A percentile compares a stretch with the other conserved stretches of the same genome.
Conservation (phyloP, 2,888 invertebrate species). For the Meganola albula region DNA sequence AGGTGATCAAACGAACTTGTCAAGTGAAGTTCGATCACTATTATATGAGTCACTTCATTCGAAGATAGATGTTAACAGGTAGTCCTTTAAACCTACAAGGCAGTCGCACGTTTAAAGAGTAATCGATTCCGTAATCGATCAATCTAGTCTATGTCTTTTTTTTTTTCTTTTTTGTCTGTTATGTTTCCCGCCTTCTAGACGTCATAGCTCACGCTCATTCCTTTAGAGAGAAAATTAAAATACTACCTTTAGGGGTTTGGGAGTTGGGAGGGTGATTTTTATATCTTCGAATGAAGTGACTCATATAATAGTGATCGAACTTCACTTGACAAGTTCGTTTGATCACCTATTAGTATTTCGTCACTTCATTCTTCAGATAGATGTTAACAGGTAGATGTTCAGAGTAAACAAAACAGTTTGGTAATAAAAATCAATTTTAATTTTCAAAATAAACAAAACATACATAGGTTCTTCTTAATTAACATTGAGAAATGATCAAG, state of each 20-base stretch:
- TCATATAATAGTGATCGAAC: constrained; percentile 13
- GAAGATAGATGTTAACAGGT: background rate
- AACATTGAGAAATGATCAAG: background rate
- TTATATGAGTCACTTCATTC: constrained; percentile 5
- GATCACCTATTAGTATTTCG: constrained; percentile 6
- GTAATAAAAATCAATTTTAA: background rate
- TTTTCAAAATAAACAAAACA: background rate
- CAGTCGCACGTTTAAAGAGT: background rate
- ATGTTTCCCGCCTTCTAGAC: background rate
- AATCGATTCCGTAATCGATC: background rate
- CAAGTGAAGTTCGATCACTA: constrained; percentile 13
- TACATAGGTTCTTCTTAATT: background rate
- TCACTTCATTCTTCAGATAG: constrained; percentile 5
- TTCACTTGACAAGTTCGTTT: constrained; percentile 13
- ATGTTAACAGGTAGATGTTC: constrained; percentile 1
- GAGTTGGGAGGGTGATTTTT: no score
- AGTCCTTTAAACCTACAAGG: background rate
- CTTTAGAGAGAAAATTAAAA: no score
- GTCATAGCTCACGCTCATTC: background rate
- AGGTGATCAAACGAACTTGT: constrained; percentile 12
- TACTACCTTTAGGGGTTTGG: no score
- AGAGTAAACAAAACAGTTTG: background rate
- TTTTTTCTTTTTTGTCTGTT: background rate
- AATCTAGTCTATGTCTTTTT: background rate
- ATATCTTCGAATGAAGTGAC: no score